phyloP scores from a whole-genome alignment of 2,797 vertebrate species.

The Nannoperca australis region DNA sequence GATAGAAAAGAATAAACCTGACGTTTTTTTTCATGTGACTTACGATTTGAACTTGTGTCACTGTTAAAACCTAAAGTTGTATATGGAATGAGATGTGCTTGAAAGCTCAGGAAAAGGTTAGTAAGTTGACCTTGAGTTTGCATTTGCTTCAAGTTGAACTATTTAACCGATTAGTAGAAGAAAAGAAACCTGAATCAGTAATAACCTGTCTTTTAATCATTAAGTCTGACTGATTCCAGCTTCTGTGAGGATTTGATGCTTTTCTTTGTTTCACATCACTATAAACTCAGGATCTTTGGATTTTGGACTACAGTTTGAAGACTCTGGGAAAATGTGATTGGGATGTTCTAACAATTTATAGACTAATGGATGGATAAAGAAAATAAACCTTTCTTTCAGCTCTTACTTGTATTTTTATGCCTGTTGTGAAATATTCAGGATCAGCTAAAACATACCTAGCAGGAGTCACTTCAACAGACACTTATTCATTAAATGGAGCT shows the following conservation, averaged over 20 bases:
- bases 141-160: background rate
- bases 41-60: background rate
- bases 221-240: background rate
- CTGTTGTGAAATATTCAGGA: background rate
- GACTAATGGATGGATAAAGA: background rate
- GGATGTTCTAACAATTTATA: background rate
- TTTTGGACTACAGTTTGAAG: background rate
- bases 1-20: background rate
- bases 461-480: conserved; percentile 1
- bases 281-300: background rate
- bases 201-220: background rate
- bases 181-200: background rate
- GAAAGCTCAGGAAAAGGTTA: background rate
- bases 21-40: background rate
- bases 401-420: background rate
- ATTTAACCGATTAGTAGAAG: background rate
- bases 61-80: background rate
- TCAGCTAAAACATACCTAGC: background rate
- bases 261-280: background rate
- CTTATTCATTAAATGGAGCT: conserved; percentile 13
- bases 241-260: background rate
- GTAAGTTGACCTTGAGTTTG: background rate
- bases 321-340: background rate
- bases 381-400: background rate
- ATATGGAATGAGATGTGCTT: background rate